Evolutionary conservation across 2,888 invertebrate species (phyloP).

Genomic region (Alitta virens): DNA sequence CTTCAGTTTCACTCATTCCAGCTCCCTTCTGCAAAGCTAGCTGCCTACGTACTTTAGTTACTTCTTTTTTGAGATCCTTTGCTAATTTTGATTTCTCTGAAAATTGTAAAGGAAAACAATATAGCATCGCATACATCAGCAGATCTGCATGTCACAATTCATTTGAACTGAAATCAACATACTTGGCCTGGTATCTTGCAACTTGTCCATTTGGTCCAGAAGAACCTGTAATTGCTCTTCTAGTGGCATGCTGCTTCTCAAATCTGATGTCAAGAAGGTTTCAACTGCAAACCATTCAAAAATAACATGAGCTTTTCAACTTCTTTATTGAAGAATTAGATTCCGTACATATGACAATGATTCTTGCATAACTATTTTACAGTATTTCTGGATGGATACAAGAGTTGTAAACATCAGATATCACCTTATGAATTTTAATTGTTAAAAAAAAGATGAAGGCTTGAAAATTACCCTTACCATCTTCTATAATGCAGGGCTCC

Average conservation of each 20-base stretch:
- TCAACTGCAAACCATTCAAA: constrained; percentile 57
- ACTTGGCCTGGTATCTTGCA: constrained; percentile 53
- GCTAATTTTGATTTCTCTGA: constrained; percentile 42
- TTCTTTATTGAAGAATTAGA: too few species aligned
- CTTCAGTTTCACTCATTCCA: constrained; percentile 26
- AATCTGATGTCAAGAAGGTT: constrained; percentile 48
- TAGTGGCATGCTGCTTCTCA: constrained; percentile 46
- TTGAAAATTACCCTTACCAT: constrained; percentile 47
- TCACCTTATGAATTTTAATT: too few species aligned
- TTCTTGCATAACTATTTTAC: too few species aligned
- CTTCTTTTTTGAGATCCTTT: constrained; percentile 59
- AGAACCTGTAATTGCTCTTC: constrained; percentile 61
- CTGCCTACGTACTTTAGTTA: constrained; percentile 59
- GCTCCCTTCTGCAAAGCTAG: constrained; percentile 47
- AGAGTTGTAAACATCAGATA: too few species aligned
- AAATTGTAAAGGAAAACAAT: constrained; percentile 1
- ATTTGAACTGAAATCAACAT: not conserved
- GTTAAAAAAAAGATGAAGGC: too few species aligned
- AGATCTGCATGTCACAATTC: not conserved
- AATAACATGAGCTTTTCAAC: too few species aligned
- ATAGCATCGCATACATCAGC: too few species aligned
- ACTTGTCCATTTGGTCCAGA: constrained; percentile 66
- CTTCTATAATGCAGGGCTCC: constrained; percentile 35
- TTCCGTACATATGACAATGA: too few species aligned
- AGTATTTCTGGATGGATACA: too few species aligned